Conservation (phyloP, 1,140 invertebrate genomes). For the Micrasema minimum region DNA sequence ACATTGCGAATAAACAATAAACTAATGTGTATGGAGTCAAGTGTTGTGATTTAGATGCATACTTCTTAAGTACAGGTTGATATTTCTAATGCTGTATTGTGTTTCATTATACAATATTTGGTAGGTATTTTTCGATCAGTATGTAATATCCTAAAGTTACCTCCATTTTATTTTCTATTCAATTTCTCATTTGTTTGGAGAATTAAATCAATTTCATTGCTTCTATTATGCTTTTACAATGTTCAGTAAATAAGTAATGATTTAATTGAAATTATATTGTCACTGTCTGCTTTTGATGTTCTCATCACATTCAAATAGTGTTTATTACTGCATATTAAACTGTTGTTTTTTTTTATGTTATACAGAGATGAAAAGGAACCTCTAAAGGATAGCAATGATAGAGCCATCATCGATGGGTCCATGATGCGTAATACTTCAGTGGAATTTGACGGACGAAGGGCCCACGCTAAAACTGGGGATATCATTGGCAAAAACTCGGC, state of each 20-base stretch:
- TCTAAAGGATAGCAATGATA: constrained; percentile 71
- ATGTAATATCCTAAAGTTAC: too few species aligned
- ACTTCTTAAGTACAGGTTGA: too few species aligned
- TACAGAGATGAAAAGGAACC: constrained; percentile 84
- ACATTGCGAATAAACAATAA: too few species aligned
- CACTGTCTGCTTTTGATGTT: background rate
- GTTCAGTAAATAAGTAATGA: background rate
- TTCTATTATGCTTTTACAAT: too few species aligned
- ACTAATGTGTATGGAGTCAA: too few species aligned
- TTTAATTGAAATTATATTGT: background rate
- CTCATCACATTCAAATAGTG: background rate
- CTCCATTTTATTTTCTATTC: too few species aligned
- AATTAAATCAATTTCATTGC: too few species aligned
- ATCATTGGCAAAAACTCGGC: constrained; percentile 88
- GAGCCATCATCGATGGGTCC: constrained; percentile 71
- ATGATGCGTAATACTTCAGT: constrained; percentile 80
- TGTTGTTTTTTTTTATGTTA: constrained; percentile 43
- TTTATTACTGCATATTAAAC: constrained; percentile 31
- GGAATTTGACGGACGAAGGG: constrained; percentile 82
- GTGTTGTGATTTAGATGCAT: too few species aligned
- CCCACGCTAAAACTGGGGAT: constrained; percentile 80
- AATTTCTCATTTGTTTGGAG: too few species aligned
- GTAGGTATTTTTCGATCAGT: too few species aligned
- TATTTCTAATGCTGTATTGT: too few species aligned
- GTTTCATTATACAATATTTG: too few species aligned